phyloP scores from a whole-genome alignment of 2,797 vertebrate genomes.

The Coregonus ussuriensis region DNA sequence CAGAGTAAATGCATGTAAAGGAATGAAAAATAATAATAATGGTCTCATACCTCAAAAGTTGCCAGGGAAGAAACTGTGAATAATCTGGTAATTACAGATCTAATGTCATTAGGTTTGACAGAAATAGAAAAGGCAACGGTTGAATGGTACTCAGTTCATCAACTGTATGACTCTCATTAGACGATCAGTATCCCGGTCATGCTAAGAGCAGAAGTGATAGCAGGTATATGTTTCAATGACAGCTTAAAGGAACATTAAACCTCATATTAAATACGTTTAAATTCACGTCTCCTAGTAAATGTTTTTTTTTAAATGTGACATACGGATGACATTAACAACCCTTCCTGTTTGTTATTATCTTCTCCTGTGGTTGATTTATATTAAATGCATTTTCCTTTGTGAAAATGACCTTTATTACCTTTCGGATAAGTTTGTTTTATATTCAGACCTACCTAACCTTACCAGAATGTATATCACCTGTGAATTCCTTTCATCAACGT shows the following conservation, averaged over 20 bases:
- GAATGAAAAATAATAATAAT: constrained; percentile 81
- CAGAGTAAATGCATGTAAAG: background rate
- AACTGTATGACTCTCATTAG: constrained; percentile 71
- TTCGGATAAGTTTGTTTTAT: background rate
- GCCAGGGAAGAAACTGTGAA: constrained; percentile 78
- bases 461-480: constrained; percentile 18
- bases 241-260: constrained; percentile 83
- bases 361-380: constrained; percentile 22
- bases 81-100: constrained; percentile 83
- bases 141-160: constrained; percentile 81
- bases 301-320: constrained; percentile 60
- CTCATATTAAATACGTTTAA: constrained; percentile 67
- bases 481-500: constrained; percentile 14
- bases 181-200: constrained; percentile 72
- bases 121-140: constrained; percentile 81
- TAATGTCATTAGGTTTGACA: constrained; percentile 81
- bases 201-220: constrained; percentile 71
- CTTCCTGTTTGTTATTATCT: background rate
- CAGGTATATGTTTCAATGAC: constrained; percentile 78
- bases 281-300: constrained; percentile 73
- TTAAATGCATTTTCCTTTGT: background rate
- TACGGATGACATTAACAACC: constrained; percentile 48
- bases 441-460: background rate
- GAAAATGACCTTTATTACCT: background rate
- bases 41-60: constrained; percentile 83